Percentiles rank a stretch among this genome's conserved stretches.
Evolutionary conservation across 2,888 invertebrate genomes (phyloP).

Genomic region (Lepetodrilus schrolli): DNA sequence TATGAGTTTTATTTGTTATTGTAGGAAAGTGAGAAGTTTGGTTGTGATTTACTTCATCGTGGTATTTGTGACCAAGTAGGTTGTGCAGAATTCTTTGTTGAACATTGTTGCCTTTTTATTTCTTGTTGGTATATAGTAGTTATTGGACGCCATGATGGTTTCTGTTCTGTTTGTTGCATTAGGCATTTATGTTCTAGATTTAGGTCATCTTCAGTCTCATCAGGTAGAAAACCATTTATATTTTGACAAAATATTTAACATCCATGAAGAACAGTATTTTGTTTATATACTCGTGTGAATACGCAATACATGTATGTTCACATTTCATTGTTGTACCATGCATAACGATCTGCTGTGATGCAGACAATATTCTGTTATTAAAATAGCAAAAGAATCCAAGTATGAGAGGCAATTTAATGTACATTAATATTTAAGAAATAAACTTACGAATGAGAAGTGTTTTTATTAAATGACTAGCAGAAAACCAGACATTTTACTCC

Average conservation of each 20-base stretch:
- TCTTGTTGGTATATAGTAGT: too few relatives aligned
- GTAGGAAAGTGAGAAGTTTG: too few relatives aligned
- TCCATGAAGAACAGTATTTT: slow-evolving; percentile 17
- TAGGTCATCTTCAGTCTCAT: too few relatives aligned
- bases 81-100: too few relatives aligned
- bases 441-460: neutral
- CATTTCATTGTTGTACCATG: neutral
- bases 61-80: too few relatives aligned
- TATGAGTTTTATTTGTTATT: too few relatives aligned
- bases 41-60: too few relatives aligned
- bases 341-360: neutral
- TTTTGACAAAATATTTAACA: neutral
- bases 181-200: neutral
- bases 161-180: slow-evolving; percentile 4
- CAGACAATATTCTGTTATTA: neutral
- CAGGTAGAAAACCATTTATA: neutral
- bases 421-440: slow-evolving; percentile 20
- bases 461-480: too few relatives aligned
- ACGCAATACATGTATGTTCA: neutral
- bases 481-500: too few relatives aligned
- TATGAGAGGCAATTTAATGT: slow-evolving; percentile 19
- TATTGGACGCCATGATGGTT: too few relatives aligned
- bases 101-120: too few relatives aligned
- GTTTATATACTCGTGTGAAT: neutral
- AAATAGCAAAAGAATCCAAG: slow-evolving; percentile 4